phyloP scores from a whole-genome alignment of 2,888 invertebrate species.

The Argyresthia goedartella region DNA sequence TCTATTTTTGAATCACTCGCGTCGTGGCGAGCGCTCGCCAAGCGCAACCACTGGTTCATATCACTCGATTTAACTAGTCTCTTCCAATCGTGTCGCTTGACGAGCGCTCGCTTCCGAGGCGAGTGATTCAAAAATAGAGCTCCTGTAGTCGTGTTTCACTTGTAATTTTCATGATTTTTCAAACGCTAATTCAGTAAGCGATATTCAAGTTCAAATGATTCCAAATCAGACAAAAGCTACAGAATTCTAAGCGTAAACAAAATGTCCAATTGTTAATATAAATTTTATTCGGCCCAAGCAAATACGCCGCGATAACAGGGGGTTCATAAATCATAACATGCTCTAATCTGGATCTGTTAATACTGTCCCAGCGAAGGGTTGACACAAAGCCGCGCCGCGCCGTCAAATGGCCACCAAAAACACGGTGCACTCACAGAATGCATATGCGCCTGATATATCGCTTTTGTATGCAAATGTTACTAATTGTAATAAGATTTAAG shows the following conservation, averaged over 20 bases:
- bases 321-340: conserved; percentile 53
- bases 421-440: neutral
- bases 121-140: too few species aligned
- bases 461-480: conserved; percentile 54
- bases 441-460: conserved; percentile 51
- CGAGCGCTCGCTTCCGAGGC: too few species aligned
- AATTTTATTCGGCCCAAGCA: conserved; percentile 1
- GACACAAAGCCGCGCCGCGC: conserved; percentile 11
- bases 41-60: too few species aligned
- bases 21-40: too few species aligned
- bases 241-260: neutral
- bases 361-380: conserved; percentile 36
- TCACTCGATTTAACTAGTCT: too few species aligned
- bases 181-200: neutral
- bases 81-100: too few species aligned
- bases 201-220: neutral
- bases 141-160: neutral
- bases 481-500: conserved; percentile 62
- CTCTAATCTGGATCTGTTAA: conserved; percentile 56
- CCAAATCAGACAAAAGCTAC: neutral
- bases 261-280: neutral
- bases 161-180: neutral
- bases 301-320: conserved; percentile 31
- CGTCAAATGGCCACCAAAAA: conserved; percentile 7
- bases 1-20: too few species aligned